Conservation (phyloP, 2,113 vertebrate species). For the Rana temporaria region DNA sequence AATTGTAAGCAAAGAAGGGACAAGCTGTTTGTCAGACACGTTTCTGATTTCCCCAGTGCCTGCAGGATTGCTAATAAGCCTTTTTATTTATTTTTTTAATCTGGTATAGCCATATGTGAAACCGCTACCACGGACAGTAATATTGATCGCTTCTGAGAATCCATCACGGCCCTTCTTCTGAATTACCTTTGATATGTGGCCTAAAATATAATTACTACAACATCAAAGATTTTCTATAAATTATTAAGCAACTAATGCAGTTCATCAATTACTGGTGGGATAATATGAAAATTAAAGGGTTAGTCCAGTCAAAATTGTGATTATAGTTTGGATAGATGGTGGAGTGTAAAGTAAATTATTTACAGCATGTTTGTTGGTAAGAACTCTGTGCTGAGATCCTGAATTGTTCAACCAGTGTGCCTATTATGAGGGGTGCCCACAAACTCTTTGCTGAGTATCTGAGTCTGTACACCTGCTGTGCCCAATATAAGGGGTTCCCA, state of each 20-base stretch:
- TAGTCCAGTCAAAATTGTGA: conserved; percentile 55
- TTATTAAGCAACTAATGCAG: conserved; percentile 83
- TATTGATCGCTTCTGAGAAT: conserved; percentile 86
- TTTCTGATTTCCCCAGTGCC: conserved; percentile 80
- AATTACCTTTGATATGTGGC: conserved; percentile 88
- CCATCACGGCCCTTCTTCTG: conserved; percentile 83
- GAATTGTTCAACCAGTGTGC: no score
- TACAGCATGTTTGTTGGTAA: no score
- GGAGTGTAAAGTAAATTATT: no score
- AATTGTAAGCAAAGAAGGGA: conserved; percentile 77
- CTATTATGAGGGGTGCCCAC: no score
- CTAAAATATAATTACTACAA: conserved; percentile 86
- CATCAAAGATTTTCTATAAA: conserved; percentile 87
- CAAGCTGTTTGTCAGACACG: conserved; percentile 71
- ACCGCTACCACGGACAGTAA: conserved; percentile 80
- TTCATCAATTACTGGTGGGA: conserved; percentile 76
- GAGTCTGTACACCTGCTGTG: no score
- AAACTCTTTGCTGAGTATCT: no score
- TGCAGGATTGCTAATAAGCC: conserved; percentile 78
- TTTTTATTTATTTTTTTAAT: conserved; percentile 69
- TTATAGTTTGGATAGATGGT: no score
- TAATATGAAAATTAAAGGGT: conserved; percentile 79
- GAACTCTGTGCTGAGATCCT: no score
- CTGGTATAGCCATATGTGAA: conserved; percentile 79
- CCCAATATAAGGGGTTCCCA: no score